Conservation (phyloP, 2,888 invertebrate species). For the Drosophila nr. medialis region DNA sequence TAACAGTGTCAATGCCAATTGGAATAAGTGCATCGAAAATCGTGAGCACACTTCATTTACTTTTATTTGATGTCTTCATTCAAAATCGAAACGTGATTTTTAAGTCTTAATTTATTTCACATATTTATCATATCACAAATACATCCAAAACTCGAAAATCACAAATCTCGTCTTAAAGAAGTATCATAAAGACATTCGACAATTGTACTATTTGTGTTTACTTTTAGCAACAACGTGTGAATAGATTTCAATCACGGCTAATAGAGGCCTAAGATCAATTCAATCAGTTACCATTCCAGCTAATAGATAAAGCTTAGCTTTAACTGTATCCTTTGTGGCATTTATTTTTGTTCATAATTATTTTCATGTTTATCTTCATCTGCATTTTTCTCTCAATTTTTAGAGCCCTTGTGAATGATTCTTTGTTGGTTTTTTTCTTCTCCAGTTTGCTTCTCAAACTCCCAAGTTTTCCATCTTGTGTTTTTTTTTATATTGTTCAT, state of each 20-base stretch:
- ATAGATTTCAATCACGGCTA: background rate
- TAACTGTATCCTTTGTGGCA: background rate
- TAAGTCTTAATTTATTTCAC: background rate
- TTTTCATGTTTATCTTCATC: background rate
- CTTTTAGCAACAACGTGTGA: background rate
- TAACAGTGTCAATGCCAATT: slow-evolving; percentile 24
- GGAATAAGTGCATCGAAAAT: background rate
- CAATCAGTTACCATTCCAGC: background rate
- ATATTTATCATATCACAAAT: background rate
- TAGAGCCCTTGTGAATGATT: background rate
- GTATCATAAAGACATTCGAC: background rate
- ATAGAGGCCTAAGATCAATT: background rate
- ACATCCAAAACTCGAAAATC: too few species aligned
- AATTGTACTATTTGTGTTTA: background rate
- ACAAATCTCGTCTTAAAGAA: background rate
- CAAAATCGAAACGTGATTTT: background rate
- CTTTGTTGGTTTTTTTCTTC: background rate
- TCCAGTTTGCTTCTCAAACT: background rate
- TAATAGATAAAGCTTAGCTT: background rate
- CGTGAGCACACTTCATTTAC: background rate
- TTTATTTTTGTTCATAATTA: slow-evolving; percentile 1
- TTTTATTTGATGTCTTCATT: background rate
- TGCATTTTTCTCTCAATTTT: slow-evolving; percentile 10
- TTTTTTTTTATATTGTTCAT: background rate
- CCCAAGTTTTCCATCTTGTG: slow-evolving; percentile 1